These are phyloP conservation scores for Drosophila sp. DNA, from an alignment of 1,140 invertebrate genomes.

Conservation along the genomic window DNA sequence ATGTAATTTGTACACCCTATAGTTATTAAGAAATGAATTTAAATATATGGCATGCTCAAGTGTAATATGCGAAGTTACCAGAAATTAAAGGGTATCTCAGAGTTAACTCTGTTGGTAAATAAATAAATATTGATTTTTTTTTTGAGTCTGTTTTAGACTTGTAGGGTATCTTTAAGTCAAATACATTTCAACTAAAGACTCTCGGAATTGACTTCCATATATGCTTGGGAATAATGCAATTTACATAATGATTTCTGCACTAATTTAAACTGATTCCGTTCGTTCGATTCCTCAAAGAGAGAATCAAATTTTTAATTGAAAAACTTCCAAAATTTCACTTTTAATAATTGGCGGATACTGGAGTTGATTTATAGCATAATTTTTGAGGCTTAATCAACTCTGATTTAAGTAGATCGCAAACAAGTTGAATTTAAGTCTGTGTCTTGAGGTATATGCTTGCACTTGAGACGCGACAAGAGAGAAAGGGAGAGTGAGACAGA, in stretches of 20 bases:
- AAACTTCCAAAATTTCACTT: not conserved
- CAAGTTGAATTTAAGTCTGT: constrained; percentile 35
- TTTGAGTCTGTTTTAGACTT: too few relatives aligned
- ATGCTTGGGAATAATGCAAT: too few relatives aligned
- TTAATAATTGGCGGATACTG: constrained; percentile 3
- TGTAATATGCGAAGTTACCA: not conserved
- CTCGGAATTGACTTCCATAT: too few relatives aligned
- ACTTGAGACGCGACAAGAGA: not conserved
- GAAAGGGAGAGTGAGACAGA: constrained; percentile 8
- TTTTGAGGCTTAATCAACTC: constrained; percentile 45
- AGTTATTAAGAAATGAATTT: too few relatives aligned
- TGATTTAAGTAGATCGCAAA: constrained; percentile 39
- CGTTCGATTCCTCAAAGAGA: not conserved
- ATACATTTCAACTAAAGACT: too few relatives aligned
- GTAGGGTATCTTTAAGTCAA: not conserved
- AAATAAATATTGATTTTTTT: too few relatives aligned
- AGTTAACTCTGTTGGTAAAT: too few relatives aligned
- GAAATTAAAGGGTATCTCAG: not conserved
- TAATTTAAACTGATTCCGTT: too few relatives aligned
- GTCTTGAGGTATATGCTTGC: not conserved
- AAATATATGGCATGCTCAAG: not conserved
- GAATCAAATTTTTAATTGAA: too few relatives aligned
- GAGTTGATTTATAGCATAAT: not conserved
- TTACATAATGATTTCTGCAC: too few relatives aligned
- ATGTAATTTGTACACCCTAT: constrained; percentile 4